phyloP scores from a whole-genome alignment of 2,888 invertebrate genomes.

The Dysmachus trigonus region DNA sequence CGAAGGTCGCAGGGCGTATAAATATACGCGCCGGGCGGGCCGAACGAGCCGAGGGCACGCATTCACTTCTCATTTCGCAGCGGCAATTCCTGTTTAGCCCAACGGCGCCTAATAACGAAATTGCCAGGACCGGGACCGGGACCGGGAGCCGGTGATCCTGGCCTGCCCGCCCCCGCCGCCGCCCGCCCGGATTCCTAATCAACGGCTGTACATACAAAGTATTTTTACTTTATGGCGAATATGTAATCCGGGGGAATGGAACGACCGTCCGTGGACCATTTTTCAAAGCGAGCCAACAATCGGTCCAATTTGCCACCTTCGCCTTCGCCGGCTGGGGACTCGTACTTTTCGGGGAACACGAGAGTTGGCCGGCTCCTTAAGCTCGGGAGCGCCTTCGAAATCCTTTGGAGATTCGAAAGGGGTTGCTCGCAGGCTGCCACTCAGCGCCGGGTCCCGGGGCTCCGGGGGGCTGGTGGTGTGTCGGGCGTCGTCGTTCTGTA shows the following conservation, averaged over 20 bases:
- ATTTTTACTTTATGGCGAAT: slow-evolving; percentile 43
- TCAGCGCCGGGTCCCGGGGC: not conserved
- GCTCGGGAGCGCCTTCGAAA: slow-evolving; percentile 33
- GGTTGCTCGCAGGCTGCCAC: not conserved
- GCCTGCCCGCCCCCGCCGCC: not conserved
- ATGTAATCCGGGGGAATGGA: slow-evolving; percentile 37
- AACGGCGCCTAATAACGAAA: slow-evolving; percentile 27
- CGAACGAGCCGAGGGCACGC: not conserved
- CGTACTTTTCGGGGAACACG: slow-evolving; percentile 17
- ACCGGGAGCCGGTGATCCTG: not conserved
- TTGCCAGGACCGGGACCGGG: not conserved
- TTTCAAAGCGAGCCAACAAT: slow-evolving; percentile 39
- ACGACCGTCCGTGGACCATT: slow-evolving; percentile 38
- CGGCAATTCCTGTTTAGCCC: slow-evolving; percentile 27
- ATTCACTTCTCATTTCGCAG: slow-evolving; percentile 30
- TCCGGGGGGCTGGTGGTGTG: not conserved
- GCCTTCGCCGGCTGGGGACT: slow-evolving; percentile 3
- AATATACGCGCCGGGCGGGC: slow-evolving; percentile 1
- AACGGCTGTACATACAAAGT: slow-evolving; percentile 42
- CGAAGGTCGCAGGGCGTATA: slow-evolving; percentile 30
- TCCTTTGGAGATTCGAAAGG: slow-evolving; percentile 42
- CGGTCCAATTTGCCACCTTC: slow-evolving; percentile 38
- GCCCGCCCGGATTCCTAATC: slow-evolving; percentile 25
- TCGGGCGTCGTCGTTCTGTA: not conserved
- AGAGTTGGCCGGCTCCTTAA: slow-evolving; percentile 32